phyloP scores from a whole-genome alignment of 2,888 invertebrate genomes.

The Amphiduros pacificus region DNA sequence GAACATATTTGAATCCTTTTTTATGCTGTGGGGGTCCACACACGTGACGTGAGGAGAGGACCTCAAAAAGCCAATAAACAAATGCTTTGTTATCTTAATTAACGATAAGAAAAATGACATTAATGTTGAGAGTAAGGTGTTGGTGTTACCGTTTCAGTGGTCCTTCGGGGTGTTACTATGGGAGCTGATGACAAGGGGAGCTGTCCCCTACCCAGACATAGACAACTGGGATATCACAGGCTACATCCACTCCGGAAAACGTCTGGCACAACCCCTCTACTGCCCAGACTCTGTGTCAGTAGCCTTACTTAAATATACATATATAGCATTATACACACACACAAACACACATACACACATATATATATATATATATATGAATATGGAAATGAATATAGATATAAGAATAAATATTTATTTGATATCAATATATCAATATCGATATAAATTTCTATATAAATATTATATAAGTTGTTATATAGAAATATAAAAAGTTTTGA shows the following conservation, averaged over 20 bases:
- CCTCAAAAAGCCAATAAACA: too few species aligned
- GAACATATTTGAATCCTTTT: too few species aligned
- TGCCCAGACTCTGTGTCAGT: conserved; percentile 61
- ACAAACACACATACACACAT: too few species aligned
- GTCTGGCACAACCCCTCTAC: conserved; percentile 60
- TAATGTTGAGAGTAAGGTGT: too few species aligned
- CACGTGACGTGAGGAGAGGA: too few species aligned
- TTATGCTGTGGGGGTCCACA: too few species aligned
- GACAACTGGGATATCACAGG: conserved; percentile 57
- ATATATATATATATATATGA: neutral
- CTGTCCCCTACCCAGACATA: conserved; percentile 60
- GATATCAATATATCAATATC: neutral
- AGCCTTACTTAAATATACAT: neutral
- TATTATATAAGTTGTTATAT: neutral
- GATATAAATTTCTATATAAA: neutral
- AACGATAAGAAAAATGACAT: too few species aligned
- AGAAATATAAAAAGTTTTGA: neutral
- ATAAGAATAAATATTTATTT: neutral
- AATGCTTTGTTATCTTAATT: too few species aligned
- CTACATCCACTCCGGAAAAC: conserved; percentile 55
- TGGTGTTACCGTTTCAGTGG: conserved; percentile 56
- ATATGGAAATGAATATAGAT: too few species aligned
- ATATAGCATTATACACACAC: neutral
- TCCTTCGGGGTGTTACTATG: conserved; percentile 61
- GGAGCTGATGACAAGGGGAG: conserved; percentile 62